Base-by-base conservation (phyloP, 2,113 vertebrate genomes). In the Anoura caudifer region DNA sequence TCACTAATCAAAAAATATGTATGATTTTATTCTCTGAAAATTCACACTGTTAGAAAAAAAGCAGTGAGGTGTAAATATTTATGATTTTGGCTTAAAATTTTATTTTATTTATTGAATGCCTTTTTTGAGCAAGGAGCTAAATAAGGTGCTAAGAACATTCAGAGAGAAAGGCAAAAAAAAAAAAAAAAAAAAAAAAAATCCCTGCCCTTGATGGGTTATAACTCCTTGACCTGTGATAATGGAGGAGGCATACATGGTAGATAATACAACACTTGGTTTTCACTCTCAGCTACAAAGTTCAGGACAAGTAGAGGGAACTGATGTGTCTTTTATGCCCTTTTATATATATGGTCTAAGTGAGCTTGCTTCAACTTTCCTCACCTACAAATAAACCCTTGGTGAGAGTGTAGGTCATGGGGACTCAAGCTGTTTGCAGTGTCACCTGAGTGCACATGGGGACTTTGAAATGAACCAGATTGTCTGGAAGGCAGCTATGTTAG, bases 21-120 rank as follows among this genome's bases (percentile, higher is more conserved):
- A 16, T 31, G 9, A 73, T 82, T 87, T 83, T 56, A 87, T 85
- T 92, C 50, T 47, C 63, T 87, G 83, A 95, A 97, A 95, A 85
- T 81, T 87, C 59, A 56, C 47, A 14, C 24, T 75, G 22, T 80
- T 90, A 87, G 82, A 2, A 63, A 45, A 54, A 67, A 72, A 72
- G 28, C 75, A 83, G 72, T 33, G 52, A 83, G 19, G 33, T 47
- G 2, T 96, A 83, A 80, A 67, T 73, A 19, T 94, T 90, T 22
- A 15, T 88, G 22, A 72, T 88, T 77, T 86, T 19, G 47, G 31
- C 80, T 90, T 85, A 36, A 38, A 87, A 69, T 70, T 87, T 90
- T 17, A 75, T 87, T 94, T 88, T 81, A 82, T 77, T 73, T 97
- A 81, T 47, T 36, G 24, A 87, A 47, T 91, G 31, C 5, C 45